Evolutionary conservation across 2,113 vertebrate genomes (phyloP).

Genomic region (Lipotes vexillifer): DNA sequence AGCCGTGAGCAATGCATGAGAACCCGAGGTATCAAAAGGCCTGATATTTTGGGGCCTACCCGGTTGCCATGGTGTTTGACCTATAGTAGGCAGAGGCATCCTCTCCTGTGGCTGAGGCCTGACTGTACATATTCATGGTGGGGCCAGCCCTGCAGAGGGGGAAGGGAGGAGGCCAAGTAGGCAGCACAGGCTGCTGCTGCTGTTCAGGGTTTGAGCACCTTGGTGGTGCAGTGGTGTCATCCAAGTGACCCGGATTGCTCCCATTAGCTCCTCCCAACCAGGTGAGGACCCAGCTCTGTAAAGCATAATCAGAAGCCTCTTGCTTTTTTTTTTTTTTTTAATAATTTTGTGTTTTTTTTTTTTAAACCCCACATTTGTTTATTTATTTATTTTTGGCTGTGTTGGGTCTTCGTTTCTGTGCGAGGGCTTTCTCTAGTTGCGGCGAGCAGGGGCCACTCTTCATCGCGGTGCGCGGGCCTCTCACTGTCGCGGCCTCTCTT

Average conservation of each 20-base stretch:
- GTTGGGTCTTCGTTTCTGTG: no score
- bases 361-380: no score
- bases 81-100: neutral
- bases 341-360: no score
- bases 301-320: neutral
- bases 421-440: no score
- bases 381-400: no score
- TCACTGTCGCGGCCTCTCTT: no score
- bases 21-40: neutral
- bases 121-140: constrained; percentile 55
- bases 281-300: neutral
- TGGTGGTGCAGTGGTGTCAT: neutral
- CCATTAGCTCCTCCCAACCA: neutral
- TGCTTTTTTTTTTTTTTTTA: neutral
- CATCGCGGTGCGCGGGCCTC: no score
- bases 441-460: no score
- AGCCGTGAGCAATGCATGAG: neutral
- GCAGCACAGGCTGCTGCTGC: neutral
- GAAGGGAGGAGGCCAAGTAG: neutral
- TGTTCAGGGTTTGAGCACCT: neutral
- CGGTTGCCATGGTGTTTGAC: constrained; percentile 65
- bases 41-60: neutral
- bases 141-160: neutral
- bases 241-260: fast-evolving
- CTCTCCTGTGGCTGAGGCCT: neutral